These are phyloP conservation scores for Apantesis nais DNA, from an alignment of 2,888 invertebrate species.

Conservation along the genomic window DNA sequence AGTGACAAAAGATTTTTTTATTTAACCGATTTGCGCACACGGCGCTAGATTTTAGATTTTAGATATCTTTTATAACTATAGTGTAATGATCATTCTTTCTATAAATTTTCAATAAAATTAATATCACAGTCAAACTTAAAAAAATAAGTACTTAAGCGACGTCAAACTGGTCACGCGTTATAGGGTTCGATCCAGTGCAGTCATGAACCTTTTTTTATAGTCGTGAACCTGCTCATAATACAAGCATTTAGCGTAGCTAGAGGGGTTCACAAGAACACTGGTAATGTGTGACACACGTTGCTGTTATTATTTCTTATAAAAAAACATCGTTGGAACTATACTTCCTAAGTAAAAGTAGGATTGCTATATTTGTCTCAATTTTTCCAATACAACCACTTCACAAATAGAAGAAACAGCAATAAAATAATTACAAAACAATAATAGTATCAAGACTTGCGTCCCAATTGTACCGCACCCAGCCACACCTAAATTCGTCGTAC, in stretches of 20 bases:
- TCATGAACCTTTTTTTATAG: background rate
- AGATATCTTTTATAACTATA: too few relatives aligned
- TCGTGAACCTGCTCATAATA: background rate
- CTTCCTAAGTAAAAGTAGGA: background rate
- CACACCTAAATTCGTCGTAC: conserved; percentile 42
- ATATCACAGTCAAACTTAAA: background rate
- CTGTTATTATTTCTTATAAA: background rate
- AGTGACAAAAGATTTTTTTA: too few relatives aligned
- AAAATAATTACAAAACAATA: conserved; percentile 27
- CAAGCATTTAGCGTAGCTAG: background rate
- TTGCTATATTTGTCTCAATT: background rate
- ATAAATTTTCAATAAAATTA: too few relatives aligned
- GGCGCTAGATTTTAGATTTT: too few relatives aligned
- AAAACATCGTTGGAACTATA: background rate
- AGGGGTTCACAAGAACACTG: background rate
- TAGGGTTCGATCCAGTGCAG: background rate
- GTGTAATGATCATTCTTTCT: too few relatives aligned
- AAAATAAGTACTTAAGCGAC: background rate
- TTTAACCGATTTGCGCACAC: too few relatives aligned
- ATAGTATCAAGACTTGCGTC: conserved; percentile 12
- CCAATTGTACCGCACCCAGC: conserved; percentile 28
- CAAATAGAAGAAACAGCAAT: conserved; percentile 8
- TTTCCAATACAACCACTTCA: background rate
- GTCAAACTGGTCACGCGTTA: background rate
- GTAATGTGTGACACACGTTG: background rate